These are phyloP conservation scores for Poeciliopsis turrubarensis DNA, from an alignment of 2,113 vertebrate species.

Conservation along the genomic window DNA sequence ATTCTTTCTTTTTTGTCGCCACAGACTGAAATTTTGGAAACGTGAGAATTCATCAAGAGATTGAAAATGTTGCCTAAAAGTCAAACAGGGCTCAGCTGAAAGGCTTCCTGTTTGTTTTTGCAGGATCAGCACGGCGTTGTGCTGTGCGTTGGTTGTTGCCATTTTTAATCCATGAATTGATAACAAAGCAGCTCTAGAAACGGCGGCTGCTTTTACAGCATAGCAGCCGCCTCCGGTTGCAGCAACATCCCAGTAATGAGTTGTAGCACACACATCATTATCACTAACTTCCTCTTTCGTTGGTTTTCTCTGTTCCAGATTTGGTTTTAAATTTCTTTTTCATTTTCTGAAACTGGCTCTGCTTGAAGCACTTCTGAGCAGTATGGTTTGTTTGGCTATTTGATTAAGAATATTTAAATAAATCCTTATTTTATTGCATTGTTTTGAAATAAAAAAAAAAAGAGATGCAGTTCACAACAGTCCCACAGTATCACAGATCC, in stretches of 20 bases:
- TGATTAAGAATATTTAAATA: too few species aligned
- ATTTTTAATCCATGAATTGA: background rate
- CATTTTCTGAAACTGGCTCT: background rate
- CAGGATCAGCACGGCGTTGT: background rate
- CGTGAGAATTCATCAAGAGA: background rate
- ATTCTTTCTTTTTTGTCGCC: background rate
- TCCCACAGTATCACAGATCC: background rate
- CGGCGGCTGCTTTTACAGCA: conserved; percentile 11
- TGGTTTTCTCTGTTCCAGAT: background rate
- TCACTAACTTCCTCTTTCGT: conserved; percentile 3
- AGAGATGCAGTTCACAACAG: background rate
- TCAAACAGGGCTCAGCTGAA: background rate
- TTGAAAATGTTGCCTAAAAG: background rate
- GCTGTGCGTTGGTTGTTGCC: background rate
- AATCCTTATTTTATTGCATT: background rate
- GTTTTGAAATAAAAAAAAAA: background rate
- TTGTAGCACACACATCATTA: conserved; percentile 34
- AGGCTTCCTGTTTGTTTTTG: background rate
- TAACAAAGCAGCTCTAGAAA: background rate
- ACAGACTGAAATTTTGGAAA: background rate
- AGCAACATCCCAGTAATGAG: conserved; percentile 15
- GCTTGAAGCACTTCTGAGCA: background rate
- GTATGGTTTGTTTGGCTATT: background rate
- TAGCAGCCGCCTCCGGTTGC: conserved; percentile 20
- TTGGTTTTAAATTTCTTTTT: conserved; percentile 16